Evolutionary conservation across 2,113 vertebrate genomes (phyloP), one percentile per base, ranked within the genome.

Genomic region (Cavia porcellus): DNA sequence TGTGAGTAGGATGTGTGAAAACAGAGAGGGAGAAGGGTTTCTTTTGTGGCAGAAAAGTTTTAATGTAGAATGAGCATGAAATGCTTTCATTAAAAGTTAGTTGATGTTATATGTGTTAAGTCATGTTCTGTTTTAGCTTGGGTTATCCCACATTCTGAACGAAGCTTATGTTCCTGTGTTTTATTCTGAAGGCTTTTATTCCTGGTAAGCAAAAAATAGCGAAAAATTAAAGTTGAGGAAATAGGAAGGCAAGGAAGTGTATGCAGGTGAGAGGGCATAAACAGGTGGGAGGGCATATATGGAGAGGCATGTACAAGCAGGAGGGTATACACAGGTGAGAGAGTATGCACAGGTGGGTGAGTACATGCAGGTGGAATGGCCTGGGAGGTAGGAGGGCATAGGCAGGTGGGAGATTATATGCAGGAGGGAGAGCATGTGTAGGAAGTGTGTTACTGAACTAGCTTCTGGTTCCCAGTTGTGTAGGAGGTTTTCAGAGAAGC

Each of bases 1-100:
- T 92, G 28, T 97, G 68, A 94, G 50, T 68, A 91, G 64, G 72
- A 74, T 30, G 9, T 72, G 55, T 79, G 45, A 85, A 87, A 84
- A 25, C 59, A 75, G n/a, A n/a, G 22, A 15, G 3, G 12, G 35
- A 86, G 85, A 47, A 72, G 28, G 52, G 17, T 45, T 95, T 61
- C 77, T 72, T 94, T 52, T 79, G 35, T 92, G 75, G 32, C 9
- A 75, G 55, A 91, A 92, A 11, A 77, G 50, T 77, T 95, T 45
- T 77, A 91, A 92, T 50, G 55, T 47, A 81, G 42, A 92, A 88
- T 70, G 30, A 90, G 64, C 75, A 92, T 86, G 52, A 92, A 94
- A 96, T 72, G 10, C 83, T 97, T 96, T 93, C 74, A 89, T 70
- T 90, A 81, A 83, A 94, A 96, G 92, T 87, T 83, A 88, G 17